phyloP scores from a whole-genome alignment of 2,888 invertebrate species.

The Macrosoma leucophasiata region DNA sequence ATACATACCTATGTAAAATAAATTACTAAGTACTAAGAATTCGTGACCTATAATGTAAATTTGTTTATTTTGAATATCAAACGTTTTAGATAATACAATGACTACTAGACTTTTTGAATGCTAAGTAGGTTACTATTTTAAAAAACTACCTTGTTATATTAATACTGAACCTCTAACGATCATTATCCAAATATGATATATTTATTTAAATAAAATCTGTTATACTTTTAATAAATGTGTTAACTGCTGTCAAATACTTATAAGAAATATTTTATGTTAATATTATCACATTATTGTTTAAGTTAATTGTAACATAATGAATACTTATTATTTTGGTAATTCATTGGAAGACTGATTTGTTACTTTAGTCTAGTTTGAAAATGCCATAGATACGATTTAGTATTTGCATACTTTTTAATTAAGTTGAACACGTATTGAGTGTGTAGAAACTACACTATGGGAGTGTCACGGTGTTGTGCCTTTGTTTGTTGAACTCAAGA shows the following conservation, averaged over 20 bases:
- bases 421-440: constrained; percentile 50
- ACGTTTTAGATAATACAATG: too few species aligned
- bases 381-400: constrained; percentile 71
- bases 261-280: constrained; percentile 29
- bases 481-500: constrained; percentile 60
- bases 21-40: too few species aligned
- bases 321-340: constrained; percentile 64
- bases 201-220: constrained; percentile 20
- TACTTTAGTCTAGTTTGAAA: constrained; percentile 74
- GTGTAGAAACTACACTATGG: constrained; percentile 55
- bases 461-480: constrained; percentile 67
- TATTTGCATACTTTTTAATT: constrained; percentile 50
- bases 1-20: constrained; percentile 4
- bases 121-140: too few species aligned
- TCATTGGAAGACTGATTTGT: constrained; percentile 74
- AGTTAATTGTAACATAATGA: constrained; percentile 42
- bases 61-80: too few species aligned
- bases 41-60: too few species aligned
- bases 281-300: constrained; percentile 40
- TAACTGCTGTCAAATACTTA: constrained; percentile 27
- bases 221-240: constrained; percentile 22
- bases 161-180: constrained; percentile 1
- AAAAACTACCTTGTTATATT: neutral
- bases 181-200: constrained; percentile 6
- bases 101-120: too few species aligned